These are phyloP conservation scores for Palythoa grandiflora DNA, from an alignment of 92 coral and sea anemone species.

Conservation along the genomic window DNA sequence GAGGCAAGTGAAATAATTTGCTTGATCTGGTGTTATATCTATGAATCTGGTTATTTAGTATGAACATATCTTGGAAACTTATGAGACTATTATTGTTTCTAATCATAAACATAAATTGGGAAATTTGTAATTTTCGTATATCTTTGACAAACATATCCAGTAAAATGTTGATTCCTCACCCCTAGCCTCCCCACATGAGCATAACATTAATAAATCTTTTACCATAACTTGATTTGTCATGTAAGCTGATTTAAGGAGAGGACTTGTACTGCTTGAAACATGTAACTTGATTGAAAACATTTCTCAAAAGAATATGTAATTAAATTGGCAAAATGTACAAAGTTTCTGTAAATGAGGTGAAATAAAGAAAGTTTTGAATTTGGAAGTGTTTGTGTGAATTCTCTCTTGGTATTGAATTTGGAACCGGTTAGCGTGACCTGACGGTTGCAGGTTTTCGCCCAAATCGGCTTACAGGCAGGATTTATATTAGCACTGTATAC, in stretches of 20 bases:
- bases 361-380: constrained; percentile 1
- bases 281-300: not conserved
- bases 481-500: not conserved
- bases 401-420: not conserved
- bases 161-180: no score
- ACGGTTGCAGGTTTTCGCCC: not conserved
- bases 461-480: constrained; percentile 38
- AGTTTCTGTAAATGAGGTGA: not conserved
- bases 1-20: no score
- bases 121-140: no score
- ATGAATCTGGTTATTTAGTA: no score
- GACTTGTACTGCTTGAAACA: not conserved
- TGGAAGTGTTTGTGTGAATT: not conserved
- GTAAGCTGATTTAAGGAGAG: constrained; percentile 42
- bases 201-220: not conserved
- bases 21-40: no score
- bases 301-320: not conserved
- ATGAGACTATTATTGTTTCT: no score
- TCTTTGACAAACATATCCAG: no score
- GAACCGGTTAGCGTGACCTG: not conserved
- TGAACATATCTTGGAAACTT: no score
- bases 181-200: no score
- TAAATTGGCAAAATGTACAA: not conserved
- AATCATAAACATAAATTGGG: no score
- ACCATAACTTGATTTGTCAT: not conserved